phyloP scores from a whole-genome alignment of 2,888 invertebrate species.

The Sarcophaga carnaria region DNA sequence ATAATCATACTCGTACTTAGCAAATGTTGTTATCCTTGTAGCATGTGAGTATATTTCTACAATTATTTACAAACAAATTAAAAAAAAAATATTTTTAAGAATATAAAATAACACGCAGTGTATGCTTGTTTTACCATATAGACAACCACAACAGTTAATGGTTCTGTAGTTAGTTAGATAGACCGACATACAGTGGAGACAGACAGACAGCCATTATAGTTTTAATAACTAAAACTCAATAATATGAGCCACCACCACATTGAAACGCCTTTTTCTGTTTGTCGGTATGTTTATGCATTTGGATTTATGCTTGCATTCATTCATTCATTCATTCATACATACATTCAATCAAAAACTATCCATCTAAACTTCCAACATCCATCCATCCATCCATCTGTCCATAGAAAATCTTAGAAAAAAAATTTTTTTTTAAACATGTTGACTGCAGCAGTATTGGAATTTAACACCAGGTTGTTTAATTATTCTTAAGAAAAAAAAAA shows the following conservation, averaged over 20 bases:
- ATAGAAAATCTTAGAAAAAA: not conserved
- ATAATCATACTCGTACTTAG: not conserved
- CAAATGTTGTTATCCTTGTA: constrained; percentile 68
- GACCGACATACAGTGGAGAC: not conserved
- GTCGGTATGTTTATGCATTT: not conserved
- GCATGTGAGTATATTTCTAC: constrained; percentile 14
- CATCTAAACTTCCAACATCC: constrained; percentile 3
- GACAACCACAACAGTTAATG: not conserved
- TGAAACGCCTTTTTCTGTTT: constrained; percentile 2
- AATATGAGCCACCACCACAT: constrained; percentile 11
- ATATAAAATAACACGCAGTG: constrained; percentile 26
- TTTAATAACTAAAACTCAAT: constrained; percentile 27
- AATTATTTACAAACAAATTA: not conserved
- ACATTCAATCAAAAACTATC: constrained; percentile 32
- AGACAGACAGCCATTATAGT: constrained; percentile 20
- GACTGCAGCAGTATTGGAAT: not conserved
- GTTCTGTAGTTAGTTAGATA: too few species aligned
- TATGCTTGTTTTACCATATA: constrained; percentile 24
- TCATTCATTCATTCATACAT: not conserved
- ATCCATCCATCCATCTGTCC: constrained; percentile 32
- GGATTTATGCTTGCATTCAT: not conserved
- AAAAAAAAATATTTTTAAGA: not conserved
- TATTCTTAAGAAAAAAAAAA: not conserved
- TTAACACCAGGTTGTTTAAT: not conserved
- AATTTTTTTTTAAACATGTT: not conserved